Conservation (phyloP, 2,888 invertebrate genomes). For the Hydropsyche betteni region DNA sequence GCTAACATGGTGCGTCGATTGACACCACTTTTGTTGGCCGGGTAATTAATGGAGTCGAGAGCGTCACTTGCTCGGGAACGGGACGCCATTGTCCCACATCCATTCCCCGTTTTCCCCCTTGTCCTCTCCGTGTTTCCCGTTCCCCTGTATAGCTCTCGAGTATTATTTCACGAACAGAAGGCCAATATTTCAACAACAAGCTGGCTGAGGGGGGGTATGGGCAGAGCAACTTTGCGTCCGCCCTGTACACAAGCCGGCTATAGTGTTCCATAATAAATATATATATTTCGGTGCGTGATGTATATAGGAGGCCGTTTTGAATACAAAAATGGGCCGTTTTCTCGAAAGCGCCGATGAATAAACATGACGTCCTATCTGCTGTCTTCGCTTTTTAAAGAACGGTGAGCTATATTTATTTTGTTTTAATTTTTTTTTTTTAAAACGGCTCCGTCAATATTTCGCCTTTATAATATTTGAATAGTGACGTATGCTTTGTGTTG, state of each 20-base stretch:
- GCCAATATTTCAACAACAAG: constrained; percentile 32
- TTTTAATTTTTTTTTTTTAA: no score
- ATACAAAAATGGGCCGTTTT: constrained; percentile 7
- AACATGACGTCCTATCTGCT: constrained; percentile 4
- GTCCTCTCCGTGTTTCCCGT: no score
- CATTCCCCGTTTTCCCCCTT: no score
- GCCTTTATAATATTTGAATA: no score
- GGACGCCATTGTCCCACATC: constrained; percentile 9
- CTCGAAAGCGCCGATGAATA: constrained; percentile 1
- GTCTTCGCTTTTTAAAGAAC: no score
- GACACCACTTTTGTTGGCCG: constrained; percentile 35
- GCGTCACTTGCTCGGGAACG: constrained; percentile 1
- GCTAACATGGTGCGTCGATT: constrained; percentile 21
- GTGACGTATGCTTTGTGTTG: no score
- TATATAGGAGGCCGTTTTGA: constrained; percentile 1
- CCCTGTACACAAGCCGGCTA: no score
- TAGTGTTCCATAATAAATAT: no score
- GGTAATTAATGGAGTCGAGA: constrained; percentile 31
- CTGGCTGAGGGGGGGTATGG: not conserved
- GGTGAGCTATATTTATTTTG: no score
- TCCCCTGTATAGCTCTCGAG: not conserved
- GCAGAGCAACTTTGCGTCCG: no score
- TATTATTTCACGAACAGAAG: constrained; percentile 33
- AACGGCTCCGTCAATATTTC: no score
- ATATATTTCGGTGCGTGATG: no score